phyloP scores from a whole-genome alignment of 2,797 vertebrate species.

The Acrocephalus scirpaceus region DNA sequence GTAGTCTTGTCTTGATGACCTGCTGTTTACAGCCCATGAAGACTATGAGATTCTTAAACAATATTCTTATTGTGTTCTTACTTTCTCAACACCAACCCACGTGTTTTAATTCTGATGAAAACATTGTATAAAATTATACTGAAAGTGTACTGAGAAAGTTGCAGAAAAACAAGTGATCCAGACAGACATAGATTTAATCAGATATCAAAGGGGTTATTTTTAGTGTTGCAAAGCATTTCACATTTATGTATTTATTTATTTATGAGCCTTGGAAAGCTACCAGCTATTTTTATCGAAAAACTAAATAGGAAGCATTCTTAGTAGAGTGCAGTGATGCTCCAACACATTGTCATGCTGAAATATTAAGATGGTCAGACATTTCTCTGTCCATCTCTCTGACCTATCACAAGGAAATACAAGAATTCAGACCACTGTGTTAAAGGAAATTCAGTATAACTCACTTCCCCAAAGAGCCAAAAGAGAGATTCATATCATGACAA shows the following conservation, averaged over 20 bases:
- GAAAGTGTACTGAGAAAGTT: neutral
- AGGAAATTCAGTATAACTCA: neutral
- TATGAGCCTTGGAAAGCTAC: slow-evolving; percentile 22
- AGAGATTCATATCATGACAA: neutral
- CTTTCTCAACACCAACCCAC: neutral
- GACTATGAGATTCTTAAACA: neutral
- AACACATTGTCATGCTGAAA: neutral
- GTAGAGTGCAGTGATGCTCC: neutral
- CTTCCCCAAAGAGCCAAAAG: neutral
- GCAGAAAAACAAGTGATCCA: neutral
- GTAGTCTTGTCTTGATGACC: neutral
- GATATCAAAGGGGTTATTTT: slow-evolving; percentile 34
- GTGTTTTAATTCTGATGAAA: neutral
- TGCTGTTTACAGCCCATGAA: neutral
- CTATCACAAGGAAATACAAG: neutral
- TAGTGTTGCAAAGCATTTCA: neutral
- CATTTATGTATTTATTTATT: slow-evolving; percentile 11
- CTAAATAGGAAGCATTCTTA: neutral
- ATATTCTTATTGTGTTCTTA: neutral
- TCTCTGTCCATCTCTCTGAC: neutral
- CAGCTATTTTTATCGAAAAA: neutral
- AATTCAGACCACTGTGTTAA: neutral
- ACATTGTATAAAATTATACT: neutral
- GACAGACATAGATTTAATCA: neutral
- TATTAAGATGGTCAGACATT: neutral